These are phyloP conservation scores for Eueremaeus valkanovi DNA, from an alignment of 2,888 invertebrate genomes.

Conservation along the genomic window DNA sequence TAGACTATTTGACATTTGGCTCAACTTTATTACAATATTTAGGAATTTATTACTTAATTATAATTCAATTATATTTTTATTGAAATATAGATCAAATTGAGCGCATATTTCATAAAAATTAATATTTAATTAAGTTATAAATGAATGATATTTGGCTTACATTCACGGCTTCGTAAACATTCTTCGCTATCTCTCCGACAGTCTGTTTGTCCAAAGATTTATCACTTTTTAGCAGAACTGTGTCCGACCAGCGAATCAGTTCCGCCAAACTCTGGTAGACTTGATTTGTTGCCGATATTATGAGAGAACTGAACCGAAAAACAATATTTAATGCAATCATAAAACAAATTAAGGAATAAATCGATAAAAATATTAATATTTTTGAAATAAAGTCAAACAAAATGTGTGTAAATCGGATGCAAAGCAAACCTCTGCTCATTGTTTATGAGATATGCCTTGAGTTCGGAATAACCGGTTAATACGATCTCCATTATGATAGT, in stretches of 20 bases:
- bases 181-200: conserved; percentile 65
- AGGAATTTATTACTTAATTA: too few relatives aligned
- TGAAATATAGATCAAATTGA: too few relatives aligned
- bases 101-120: too few relatives aligned
- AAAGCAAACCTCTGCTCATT: conserved; percentile 60
- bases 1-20: too few relatives aligned
- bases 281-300: conserved; percentile 75
- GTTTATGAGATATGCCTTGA: conserved; percentile 49
- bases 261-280: conserved; percentile 80
- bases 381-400: background rate
- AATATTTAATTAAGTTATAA: background rate
- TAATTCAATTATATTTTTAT: too few relatives aligned
- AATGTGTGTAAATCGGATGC: background rate
- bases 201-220: conserved; percentile 57
- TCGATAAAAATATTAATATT: background rate
- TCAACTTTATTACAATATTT: too few relatives aligned
- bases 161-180: conserved; percentile 69
- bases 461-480: conserved; percentile 62
- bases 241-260: conserved; percentile 83
- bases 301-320: conserved; percentile 58
- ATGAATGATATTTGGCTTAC: conserved; percentile 52
- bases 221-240: conserved; percentile 56
- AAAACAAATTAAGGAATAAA: background rate
- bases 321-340: conserved; percentile 47
- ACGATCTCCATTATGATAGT: conserved; percentile 89